Evolutionary conservation across 2,888 invertebrate genomes (phyloP).

Genomic region (Limenitis camilla): DNA sequence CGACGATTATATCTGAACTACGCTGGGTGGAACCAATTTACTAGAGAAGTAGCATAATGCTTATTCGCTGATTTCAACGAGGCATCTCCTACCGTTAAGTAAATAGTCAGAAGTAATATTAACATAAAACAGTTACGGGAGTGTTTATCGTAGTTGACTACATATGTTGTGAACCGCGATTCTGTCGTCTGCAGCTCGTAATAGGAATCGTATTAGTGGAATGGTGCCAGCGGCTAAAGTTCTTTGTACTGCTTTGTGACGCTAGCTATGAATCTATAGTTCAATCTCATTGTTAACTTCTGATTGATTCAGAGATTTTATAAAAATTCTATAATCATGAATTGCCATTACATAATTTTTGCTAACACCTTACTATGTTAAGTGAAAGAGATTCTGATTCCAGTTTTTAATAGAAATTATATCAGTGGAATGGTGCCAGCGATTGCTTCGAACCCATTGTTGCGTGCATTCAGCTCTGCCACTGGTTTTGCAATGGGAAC

Average conservation of each 20-base stretch:
- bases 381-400: background rate
- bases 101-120: background rate
- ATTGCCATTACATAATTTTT: too few relatives aligned
- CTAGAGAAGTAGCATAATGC: too few relatives aligned
- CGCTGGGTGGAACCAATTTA: too few relatives aligned
- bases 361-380: background rate
- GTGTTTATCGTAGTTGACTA: slow-evolving; percentile 9
- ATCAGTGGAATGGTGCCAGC: slow-evolving; percentile 13
- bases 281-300: background rate
- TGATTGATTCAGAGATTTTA: background rate
- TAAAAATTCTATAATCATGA: background rate
- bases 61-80: too few relatives aligned
- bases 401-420: slow-evolving; percentile 5
- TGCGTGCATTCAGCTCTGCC: slow-evolving; percentile 15
- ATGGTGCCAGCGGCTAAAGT: slow-evolving; percentile 25
- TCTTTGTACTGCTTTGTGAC: slow-evolving; percentile 6
- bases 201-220: slow-evolving; percentile 32
- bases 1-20: too few relatives aligned
- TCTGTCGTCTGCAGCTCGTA: slow-evolving; percentile 27
- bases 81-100: background rate
- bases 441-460: slow-evolving; percentile 16
- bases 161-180: slow-evolving; percentile 14
- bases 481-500: slow-evolving; percentile 7
- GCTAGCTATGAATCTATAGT: background rate
- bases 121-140: slow-evolving; percentile 8